Conservation (phyloP, 37 sponge, comb jelly and placozoan genomes). For the Mnemiopsis leidyi region DNA sequence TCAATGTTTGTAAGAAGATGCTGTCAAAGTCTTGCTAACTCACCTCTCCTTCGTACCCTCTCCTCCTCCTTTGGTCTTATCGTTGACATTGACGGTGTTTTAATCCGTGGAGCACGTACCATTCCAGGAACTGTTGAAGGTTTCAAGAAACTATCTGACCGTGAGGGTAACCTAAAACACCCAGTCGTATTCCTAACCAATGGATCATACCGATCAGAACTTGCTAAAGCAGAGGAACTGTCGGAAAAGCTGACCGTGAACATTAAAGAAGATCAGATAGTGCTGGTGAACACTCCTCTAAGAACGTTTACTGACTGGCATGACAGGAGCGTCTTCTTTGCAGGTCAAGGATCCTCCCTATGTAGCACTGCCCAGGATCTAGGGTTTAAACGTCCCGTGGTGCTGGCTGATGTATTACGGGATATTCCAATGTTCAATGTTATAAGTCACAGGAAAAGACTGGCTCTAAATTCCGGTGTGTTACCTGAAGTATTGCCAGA, state of each 20-base stretch:
- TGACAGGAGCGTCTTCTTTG: slow-evolving; percentile 8
- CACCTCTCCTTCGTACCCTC: not conserved
- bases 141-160: not conserved
- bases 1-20: not conserved
- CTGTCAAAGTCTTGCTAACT: not conserved
- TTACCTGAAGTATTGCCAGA: slow-evolving; percentile 1
- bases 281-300: slow-evolving; percentile 28
- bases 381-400: slow-evolving; percentile 12
- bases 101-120: not conserved
- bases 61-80: slow-evolving; percentile 49
- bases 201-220: slow-evolving; percentile 28
- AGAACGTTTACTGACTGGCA: slow-evolving; percentile 34
- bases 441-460: not conserved
- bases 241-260: slow-evolving; percentile 25
- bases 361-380: not conserved
- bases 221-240: slow-evolving; percentile 35
- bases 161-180: not conserved
- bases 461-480: not conserved
- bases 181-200: slow-evolving; percentile 55
- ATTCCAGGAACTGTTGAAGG: slow-evolving; percentile 11
- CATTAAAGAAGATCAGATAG: not conserved
- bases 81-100: slow-evolving; percentile 44
- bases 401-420: not conserved
- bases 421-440: slow-evolving; percentile 65
- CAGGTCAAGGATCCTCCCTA: not conserved